Base-by-base conservation (phyloP, 2,888 invertebrate genomes). In the Allolobophora icterica region DNA sequence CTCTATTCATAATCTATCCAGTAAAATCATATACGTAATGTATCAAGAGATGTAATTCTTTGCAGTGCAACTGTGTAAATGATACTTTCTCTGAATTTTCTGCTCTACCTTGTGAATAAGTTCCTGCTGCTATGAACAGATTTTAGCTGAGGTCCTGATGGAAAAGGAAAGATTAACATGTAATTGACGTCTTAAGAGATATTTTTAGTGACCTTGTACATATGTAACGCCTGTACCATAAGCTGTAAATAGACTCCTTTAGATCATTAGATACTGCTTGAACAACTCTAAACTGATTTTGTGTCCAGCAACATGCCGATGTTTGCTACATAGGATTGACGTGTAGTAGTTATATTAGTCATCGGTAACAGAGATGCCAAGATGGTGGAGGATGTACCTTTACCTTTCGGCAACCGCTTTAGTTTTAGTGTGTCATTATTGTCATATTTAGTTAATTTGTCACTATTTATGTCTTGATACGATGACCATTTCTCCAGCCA, bases 241-340 rank as follows among this genome's bases (percentile, higher is more conserved):
- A 4, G 71, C 71, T 71, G 71, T 71, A 71, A 71, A 71, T 71
- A 71, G 71, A n/a, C n/a, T 71, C 71, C 2, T 52, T 19, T 52
- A 71, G 71, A 71, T 52, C 21, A 52, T 30, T 71, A 71, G 71
- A 24, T 52, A 13, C 71, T 6, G 71, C 71, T 71, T 71, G 71
- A 71, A 71, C 30, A 71, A n/a, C n/a, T 71, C 71, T 71, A n/a
- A 71, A n/a, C 71, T n/a, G 71, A 71, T 71, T 71, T 71, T 71
- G 8, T n/a, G 30, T n/a, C n/a, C 6, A 71, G 71, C 71, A 71
- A 71, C 30, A 71, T n/a, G 71, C 71, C n/a, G 11, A 71, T 71
- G 8, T 71, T 71, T 71, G 71, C 71, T 71, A n/a, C 71, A n/a
- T 71, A 24, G 21, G 52, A 52, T 42, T 52, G 52, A 2, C 21